Evolutionary conservation across 1,140 invertebrate species (phyloP).

Genomic region (Ips typographus): DNA sequence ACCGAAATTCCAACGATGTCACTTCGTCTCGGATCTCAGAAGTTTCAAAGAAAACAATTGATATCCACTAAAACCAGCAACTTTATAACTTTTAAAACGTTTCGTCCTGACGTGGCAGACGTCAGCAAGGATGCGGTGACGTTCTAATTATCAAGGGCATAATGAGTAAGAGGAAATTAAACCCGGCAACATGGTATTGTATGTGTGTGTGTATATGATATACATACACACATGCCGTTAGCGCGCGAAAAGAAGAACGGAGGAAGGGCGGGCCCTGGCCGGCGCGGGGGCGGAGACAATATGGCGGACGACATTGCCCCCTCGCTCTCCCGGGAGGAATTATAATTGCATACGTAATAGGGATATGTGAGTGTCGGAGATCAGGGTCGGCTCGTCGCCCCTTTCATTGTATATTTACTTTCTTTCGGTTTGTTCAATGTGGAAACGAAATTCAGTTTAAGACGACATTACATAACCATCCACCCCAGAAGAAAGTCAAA

Average conservation of each 20-base stretch:
- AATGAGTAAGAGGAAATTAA: not conserved
- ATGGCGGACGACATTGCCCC: conserved; percentile 51
- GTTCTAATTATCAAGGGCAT: not conserved
- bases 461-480: too few species aligned
- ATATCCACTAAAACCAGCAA: not conserved
- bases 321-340: conserved; percentile 47
- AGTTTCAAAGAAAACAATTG: too few species aligned
- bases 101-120: not conserved
- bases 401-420: too few species aligned
- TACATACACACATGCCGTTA: conserved; percentile 35
- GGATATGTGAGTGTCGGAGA: conserved; percentile 34
- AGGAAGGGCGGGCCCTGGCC: conserved; percentile 46
- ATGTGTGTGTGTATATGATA: conserved; percentile 32
- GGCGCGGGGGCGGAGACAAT: conserved; percentile 53
- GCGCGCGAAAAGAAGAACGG: conserved; percentile 36
- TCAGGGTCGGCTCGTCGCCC: conserved; percentile 24
- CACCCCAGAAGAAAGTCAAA: too few species aligned
- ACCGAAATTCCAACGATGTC: conserved; percentile 11
- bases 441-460: too few species aligned
- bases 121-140: not conserved
- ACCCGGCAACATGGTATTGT: conserved; percentile 15
- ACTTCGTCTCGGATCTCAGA: not conserved
- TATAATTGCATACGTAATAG: conserved; percentile 51
- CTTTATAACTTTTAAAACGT: not conserved
- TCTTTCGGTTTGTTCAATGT: too few species aligned